phyloP scores from a whole-genome alignment of 2,888 invertebrate genomes.

The Psococerastis gibbosa region DNA sequence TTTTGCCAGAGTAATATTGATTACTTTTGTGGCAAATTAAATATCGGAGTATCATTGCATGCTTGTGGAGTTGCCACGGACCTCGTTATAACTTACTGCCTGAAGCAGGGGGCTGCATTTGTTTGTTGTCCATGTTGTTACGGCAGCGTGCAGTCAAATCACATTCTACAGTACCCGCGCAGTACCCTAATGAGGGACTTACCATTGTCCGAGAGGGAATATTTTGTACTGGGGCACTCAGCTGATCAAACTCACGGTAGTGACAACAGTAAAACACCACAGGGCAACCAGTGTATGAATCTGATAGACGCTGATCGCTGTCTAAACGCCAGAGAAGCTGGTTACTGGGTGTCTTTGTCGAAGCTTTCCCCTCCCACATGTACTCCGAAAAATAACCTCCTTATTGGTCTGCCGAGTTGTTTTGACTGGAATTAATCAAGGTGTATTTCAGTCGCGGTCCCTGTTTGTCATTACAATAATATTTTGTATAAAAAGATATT shows the following conservation, averaged over 20 bases:
- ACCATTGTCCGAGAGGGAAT: slow-evolving; percentile 32
- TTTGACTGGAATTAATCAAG: too few species aligned
- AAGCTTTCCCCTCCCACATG: slow-evolving; percentile 63
- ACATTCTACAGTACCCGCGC: slow-evolving; percentile 60
- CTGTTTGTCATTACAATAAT: too few species aligned
- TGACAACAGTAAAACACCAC: slow-evolving; percentile 43
- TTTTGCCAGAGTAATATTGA: slow-evolving; percentile 70
- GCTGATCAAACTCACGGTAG: slow-evolving; percentile 78
- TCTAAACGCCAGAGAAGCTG: slow-evolving; percentile 49
- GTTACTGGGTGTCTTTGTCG: slow-evolving; percentile 55
- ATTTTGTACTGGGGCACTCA: slow-evolving; percentile 66
- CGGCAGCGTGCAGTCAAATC: slow-evolving; percentile 65
- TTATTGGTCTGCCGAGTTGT: slow-evolving; percentile 46
- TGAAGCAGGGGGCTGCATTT: slow-evolving; percentile 56
- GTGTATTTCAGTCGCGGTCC: too few species aligned
- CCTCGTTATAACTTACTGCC: slow-evolving; percentile 70
- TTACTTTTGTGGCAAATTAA: slow-evolving; percentile 62
- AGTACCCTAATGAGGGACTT: slow-evolving; percentile 30
- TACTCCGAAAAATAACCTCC: slow-evolving; percentile 80
- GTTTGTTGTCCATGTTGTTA: slow-evolving; percentile 90
- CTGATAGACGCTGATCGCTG: slow-evolving; percentile 74
- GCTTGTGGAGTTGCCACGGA: slow-evolving; percentile 93
- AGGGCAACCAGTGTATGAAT: slow-evolving; percentile 75
- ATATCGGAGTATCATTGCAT: slow-evolving; percentile 76
- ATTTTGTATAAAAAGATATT: too few species aligned